Conservation (phyloP, 2,113 vertebrate genomes). For the Rhinopomastus cyanomelas region DNA sequence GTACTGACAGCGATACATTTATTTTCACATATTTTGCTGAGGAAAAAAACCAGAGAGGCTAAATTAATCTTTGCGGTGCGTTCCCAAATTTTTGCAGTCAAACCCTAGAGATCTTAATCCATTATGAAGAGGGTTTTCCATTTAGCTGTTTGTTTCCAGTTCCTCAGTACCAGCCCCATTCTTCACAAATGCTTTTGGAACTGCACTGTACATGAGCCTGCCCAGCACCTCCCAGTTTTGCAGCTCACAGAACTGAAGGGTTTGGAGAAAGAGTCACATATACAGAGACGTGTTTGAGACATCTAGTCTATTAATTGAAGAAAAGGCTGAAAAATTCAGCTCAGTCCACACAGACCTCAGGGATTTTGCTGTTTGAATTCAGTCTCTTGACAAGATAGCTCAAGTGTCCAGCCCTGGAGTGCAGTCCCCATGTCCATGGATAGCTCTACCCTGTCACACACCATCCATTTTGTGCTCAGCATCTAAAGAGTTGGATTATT, state of each 20-base stretch:
- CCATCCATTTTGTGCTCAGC: background rate
- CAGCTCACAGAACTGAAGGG: background rate
- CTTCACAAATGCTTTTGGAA: background rate
- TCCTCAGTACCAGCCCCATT: accelerated
- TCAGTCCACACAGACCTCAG: background rate
- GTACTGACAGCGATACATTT: background rate
- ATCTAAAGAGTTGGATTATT: accelerated
- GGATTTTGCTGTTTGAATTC: background rate
- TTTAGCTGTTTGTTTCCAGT: background rate
- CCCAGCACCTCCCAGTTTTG: background rate
- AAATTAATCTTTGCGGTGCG: background rate
- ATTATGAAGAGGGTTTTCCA: background rate
- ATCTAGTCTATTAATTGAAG: background rate
- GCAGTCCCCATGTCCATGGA: background rate
- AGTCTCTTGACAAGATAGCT: background rate
- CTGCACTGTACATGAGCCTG: accelerated
- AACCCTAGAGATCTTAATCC: background rate
- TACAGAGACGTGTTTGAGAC: background rate
- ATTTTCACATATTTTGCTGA: background rate
- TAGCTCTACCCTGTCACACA: background rate
- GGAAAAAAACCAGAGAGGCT: background rate
- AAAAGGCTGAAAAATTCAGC: background rate
- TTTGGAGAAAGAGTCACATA: background rate
- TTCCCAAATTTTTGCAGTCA: background rate
- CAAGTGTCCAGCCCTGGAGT: background rate